Evolutionary conservation across 2,888 invertebrate species (phyloP).

Genomic region (Drosophila bunnanda): DNA sequence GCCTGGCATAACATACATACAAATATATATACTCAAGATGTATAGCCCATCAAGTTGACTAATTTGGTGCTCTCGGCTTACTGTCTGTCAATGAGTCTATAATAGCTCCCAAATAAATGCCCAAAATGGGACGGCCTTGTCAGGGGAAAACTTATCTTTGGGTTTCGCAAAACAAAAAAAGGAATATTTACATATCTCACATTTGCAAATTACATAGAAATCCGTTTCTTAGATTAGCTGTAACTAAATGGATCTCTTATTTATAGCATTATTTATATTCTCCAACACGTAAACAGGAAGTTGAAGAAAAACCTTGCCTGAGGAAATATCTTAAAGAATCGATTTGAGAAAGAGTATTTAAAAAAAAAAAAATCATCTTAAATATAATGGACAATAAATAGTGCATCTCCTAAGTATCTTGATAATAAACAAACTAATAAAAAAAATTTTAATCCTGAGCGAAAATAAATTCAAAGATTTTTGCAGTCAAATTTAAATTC

Average conservation of each 20-base stretch:
- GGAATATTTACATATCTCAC: not conserved
- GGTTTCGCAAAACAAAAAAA: not conserved
- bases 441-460: too few species aligned
- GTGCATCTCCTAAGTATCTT: too few species aligned
- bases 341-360: not conserved
- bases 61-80: constrained; percentile 46
- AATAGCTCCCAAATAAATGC: constrained; percentile 27
- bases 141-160: not conserved
- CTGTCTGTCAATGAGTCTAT: constrained; percentile 49
- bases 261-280: not conserved
- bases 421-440: too few species aligned
- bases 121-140: not conserved
- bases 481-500: not conserved
- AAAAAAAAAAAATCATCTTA: too few species aligned
- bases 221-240: too few species aligned
- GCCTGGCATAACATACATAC: constrained; percentile 34
- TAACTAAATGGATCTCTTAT: not conserved
- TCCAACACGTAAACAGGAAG: not conserved
- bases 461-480: too few species aligned
- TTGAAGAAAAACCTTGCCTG: not conserved
- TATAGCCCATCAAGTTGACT: constrained; percentile 48
- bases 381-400: too few species aligned
- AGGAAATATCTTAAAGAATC: not conserved
- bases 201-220: not conserved
- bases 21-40: constrained; percentile 8